phyloP scores from a whole-genome alignment of 2,888 invertebrate genomes.

The Aporophyla nigra region DNA sequence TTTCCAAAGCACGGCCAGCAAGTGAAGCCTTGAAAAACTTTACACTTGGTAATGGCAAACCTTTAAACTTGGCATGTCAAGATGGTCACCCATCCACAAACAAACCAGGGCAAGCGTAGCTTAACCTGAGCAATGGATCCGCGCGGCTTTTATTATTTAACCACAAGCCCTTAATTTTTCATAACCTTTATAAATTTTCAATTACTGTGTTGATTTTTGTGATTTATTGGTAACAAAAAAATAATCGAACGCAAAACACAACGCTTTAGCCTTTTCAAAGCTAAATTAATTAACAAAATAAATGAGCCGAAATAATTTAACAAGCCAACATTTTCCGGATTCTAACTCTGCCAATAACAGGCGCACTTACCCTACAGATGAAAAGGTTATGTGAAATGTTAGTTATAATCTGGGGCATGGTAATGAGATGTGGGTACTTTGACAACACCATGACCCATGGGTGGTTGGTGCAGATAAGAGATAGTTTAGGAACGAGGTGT shows the following conservation, averaged over 20 bases:
- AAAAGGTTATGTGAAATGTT: conserved; percentile 36
- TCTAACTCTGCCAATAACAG: conserved; percentile 29
- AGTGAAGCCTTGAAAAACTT: no score
- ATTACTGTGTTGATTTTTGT: background rate
- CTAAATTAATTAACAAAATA: conserved; percentile 9
- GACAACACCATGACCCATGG: conserved; percentile 1
- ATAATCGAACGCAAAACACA: background rate
- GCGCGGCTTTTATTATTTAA: no score
- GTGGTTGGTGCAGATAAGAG: conserved; percentile 1
- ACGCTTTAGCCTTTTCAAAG: background rate
- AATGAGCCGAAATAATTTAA: conserved; percentile 34
- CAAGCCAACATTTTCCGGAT: background rate
- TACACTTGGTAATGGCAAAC: no score
- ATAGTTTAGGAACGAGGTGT: background rate
- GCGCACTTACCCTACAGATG: conserved; percentile 25
- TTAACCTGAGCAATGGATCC: no score
- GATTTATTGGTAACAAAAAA: background rate
- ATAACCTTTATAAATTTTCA: no score
- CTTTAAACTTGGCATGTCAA: no score
- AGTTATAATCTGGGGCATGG: conserved; percentile 34
- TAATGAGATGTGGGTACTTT: conserved; percentile 47
- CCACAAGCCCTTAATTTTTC: no score
- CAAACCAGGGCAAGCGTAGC: no score
- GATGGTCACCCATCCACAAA: no score
- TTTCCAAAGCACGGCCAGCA: no score